Conservation (phyloP, 2,113 vertebrate species). For the Istiophorus platypterus region DNA sequence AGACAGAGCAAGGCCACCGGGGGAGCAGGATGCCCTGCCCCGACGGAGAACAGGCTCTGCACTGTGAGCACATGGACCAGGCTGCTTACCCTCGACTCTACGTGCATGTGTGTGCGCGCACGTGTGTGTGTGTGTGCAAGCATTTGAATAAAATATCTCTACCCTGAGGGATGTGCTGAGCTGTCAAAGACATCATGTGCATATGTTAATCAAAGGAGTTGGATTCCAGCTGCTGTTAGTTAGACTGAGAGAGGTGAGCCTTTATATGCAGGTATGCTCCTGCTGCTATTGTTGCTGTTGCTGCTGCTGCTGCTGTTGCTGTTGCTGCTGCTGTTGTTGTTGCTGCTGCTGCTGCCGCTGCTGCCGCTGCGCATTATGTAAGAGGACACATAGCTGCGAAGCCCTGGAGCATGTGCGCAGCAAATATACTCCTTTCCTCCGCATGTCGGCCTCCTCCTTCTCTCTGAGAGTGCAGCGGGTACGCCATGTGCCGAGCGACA, state of each 20-base stretch:
- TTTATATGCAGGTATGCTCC: slow-evolving; percentile 36
- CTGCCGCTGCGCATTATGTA: slow-evolving; percentile 55
- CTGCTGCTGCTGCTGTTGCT: too few relatives aligned
- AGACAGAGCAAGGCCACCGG: slow-evolving; percentile 46
- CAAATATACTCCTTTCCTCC: slow-evolving; percentile 10
- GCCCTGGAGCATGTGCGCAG: slow-evolving; percentile 37
- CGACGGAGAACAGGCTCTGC: slow-evolving; percentile 74
- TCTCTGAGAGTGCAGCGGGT: slow-evolving; percentile 24
- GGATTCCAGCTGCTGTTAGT: slow-evolving; percentile 16
- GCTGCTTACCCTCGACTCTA: slow-evolving; percentile 29
- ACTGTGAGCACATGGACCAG: slow-evolving; percentile 62
- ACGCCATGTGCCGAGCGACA: slow-evolving; percentile 34
- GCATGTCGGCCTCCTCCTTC: neutral
- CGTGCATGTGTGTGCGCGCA: neutral
- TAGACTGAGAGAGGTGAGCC: neutral
- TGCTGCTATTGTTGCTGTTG: too few relatives aligned
- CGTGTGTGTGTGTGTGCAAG: slow-evolving; percentile 13
- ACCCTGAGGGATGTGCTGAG: neutral
- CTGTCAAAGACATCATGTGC: neutral
- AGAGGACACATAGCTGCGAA: slow-evolving; percentile 29
- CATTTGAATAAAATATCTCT: slow-evolving; percentile 7
- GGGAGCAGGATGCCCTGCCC: slow-evolving; percentile 77
- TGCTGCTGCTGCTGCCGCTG: too few relatives aligned
- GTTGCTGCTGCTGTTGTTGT: too few relatives aligned
- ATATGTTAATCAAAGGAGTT: neutral